These are phyloP conservation scores for Habroteleia sp. DNA, from an alignment of 2,888 invertebrate genomes.

Conservation along the genomic window DNA sequence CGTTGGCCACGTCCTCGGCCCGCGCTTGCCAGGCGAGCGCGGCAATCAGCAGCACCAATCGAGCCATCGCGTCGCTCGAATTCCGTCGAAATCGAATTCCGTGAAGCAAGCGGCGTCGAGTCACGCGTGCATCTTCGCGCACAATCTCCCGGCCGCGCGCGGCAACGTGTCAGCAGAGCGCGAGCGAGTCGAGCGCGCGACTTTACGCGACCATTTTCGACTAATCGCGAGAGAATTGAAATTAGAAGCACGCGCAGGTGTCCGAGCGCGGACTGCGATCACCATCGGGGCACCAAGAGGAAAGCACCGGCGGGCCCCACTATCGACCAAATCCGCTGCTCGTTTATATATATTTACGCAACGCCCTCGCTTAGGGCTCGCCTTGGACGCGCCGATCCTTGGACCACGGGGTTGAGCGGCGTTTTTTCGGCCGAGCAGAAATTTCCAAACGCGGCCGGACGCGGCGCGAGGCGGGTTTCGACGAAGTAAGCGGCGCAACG, in stretches of 20 bases:
- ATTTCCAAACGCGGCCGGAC: no score
- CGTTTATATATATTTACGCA: conserved; percentile 59
- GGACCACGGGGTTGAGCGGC: no score
- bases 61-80: no score
- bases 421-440: no score
- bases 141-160: conserved; percentile 30
- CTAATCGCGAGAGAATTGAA: conserved; percentile 32
- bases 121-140: conserved; percentile 1
- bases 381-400: no score
- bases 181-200: background rate
- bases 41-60: conserved; percentile 14
- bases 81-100: no score
- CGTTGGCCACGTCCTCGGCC: conserved; percentile 5
- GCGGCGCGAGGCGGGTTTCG: no score
- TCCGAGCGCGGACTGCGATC: conserved; percentile 68
- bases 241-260: conserved; percentile 63
- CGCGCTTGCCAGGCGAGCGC: conserved; percentile 17
- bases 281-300: conserved; percentile 68
- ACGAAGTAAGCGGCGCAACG: no score
- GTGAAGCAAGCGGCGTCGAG: background rate
- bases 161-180: no score
- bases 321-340: conserved; percentile 53
- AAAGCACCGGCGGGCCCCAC: conserved; percentile 67
- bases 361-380: conserved; percentile 44
- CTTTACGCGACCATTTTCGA: conserved; percentile 19